A percentile compares a stretch with the other conserved stretches of the same genome.
Evolutionary conservation across 1,140 invertebrate species (phyloP).

Genomic region (Chrysoperla carnea): DNA sequence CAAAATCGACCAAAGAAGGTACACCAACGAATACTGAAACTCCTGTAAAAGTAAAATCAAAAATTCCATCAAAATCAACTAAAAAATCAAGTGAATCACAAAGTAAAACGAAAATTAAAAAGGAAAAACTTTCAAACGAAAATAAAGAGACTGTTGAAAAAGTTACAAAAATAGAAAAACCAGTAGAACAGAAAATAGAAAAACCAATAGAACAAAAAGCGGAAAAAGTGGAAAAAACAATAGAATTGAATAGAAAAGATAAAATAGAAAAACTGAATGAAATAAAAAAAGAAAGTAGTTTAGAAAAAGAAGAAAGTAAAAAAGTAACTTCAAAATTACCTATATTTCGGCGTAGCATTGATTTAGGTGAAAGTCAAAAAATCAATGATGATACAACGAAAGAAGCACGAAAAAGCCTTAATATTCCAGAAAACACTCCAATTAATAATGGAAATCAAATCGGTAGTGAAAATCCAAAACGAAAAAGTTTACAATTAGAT

Average conservation of each 20-base stretch:
- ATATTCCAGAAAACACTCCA: not conserved
- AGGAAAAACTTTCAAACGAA: not conserved
- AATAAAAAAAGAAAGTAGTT: too few species aligned
- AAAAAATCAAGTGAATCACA: not conserved
- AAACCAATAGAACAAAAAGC: too few species aligned
- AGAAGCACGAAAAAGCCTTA: slow-evolving; percentile 1
- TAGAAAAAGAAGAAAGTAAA: not conserved
- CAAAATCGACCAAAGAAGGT: not conserved
- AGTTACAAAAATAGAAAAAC: too few species aligned
- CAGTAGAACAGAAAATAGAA: too few species aligned
- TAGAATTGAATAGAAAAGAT: too few species aligned
- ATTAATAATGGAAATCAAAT: slow-evolving; percentile 4
- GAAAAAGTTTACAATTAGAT: slow-evolving; percentile 45
- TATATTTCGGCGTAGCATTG: slow-evolving; percentile 14
- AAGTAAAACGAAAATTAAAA: not conserved
- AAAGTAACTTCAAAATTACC: slow-evolving; percentile 11
- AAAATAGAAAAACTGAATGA: too few species aligned
- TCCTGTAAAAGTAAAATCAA: not conserved
- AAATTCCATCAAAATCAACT: not conserved
- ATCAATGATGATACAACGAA: slow-evolving; percentile 7
- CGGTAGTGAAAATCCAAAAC: slow-evolving; percentile 10
- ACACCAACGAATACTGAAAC: not conserved
- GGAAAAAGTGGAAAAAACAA: too few species aligned
- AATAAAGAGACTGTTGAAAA: not conserved
- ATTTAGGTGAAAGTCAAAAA: slow-evolving; percentile 14